phyloP scores from a whole-genome alignment of 1,140 invertebrate species.

The Macrotrachela quadricornifera region DNA sequence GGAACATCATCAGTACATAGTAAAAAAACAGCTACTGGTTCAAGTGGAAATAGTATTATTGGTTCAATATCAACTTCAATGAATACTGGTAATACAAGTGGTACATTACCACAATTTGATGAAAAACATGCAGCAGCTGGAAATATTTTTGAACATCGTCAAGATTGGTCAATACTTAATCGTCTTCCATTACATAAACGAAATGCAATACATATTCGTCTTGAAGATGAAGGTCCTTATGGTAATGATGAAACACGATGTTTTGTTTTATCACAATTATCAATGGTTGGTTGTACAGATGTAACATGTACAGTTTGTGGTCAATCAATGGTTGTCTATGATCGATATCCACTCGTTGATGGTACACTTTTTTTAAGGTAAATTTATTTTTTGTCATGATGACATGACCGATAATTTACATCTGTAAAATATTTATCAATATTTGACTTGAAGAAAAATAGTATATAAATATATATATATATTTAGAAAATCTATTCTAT shows the following conservation, averaged over 20 bases:
- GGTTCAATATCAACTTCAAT: too few relatives aligned
- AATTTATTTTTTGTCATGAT: constrained; percentile 16
- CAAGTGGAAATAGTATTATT: too few relatives aligned
- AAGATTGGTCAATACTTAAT: constrained; percentile 84
- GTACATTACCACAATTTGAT: neutral
- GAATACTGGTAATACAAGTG: too few relatives aligned
- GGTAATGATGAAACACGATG: constrained; percentile 85
- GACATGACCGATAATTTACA: neutral
- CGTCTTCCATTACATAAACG: constrained; percentile 72
- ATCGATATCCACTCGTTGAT: constrained; percentile 82
- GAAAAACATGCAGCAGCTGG: constrained; percentile 4
- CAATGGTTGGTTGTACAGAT: constrained; percentile 50
- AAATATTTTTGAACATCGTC: constrained; percentile 56
- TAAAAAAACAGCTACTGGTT: too few relatives aligned
- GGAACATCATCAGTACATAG: too few relatives aligned
- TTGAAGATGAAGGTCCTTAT: constrained; percentile 87
- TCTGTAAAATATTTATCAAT: neutral
- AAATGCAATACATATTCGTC: constrained; percentile 59
- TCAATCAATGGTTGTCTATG: constrained; percentile 64
- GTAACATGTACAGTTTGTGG: constrained; percentile 66
- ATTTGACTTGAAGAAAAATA: neutral
- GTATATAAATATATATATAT: too few relatives aligned
- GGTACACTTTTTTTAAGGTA: constrained; percentile 90
- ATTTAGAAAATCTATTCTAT: too few relatives aligned
- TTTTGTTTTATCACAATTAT: constrained; percentile 69